Base-by-base conservation (phyloP, 2,888 invertebrate species). In the Apamea crenata region DNA sequence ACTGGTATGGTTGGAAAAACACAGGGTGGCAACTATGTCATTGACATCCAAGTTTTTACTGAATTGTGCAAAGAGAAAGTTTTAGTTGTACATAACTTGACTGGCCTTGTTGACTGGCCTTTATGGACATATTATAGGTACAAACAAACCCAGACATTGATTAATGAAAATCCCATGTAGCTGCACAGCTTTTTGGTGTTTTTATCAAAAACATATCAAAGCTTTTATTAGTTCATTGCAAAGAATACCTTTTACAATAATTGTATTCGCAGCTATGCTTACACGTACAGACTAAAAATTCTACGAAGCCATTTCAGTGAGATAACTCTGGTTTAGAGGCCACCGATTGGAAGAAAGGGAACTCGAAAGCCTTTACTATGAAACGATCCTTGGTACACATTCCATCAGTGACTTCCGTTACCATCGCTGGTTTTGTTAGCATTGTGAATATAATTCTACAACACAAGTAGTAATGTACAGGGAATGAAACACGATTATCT, bases 311-410 rank as follows among this genome's bases (percentile, higher is more conserved):
- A 67, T 80, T 77, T 50, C 61, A 70, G 3, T 61, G 67, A n/a
- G 14, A 32, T 40, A n/a, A 36, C 84, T 77, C 84, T 36, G 25
- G 25, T 71, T 81, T 78, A 32, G 74, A 61, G 72, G 87, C 87
- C 87, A 74, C 74, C 70, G 25, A 71, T 74, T 74, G 61, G 21
- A 77, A 80, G 70, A 83, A 87, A 85, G 73, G 59, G 66, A 77
- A 79, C 70, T 68, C n/a, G 40, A 77, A 63, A 66, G 61, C 73
- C 59, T 66, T 32, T 36, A 87, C 63, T n/a, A 53, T 21, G 44
- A 65, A 56, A 65, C n/a, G 6, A n/a, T 8, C 0, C 21, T 36
- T 44, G 4, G 21, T 10, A 7, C 10, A 6, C 1, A 21, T 29
- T 25, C 5, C 14, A 70, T 63, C 47, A 50, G 16, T 29, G 3